Evolutionary conservation across 2,113 vertebrate species (phyloP), one percentile per base, ranked within the genome.

Genomic region (Sarotherodon lohbergeri): DNA sequence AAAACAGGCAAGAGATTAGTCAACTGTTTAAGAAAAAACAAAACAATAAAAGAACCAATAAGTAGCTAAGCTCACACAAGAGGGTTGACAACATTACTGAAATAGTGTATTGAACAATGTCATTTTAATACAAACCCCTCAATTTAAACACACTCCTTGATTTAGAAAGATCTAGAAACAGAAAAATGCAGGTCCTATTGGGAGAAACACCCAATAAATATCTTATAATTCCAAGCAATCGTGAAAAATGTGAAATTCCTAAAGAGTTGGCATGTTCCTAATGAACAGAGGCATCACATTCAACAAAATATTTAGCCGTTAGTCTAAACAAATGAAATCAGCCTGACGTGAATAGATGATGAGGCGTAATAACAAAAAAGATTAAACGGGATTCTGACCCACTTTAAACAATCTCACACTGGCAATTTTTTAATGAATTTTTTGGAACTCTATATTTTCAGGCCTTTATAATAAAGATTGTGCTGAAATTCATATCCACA

Each of bases 351-450:
- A 24, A 46, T 32, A 68, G 7, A 48, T 54, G 48, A 88, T 81
- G 24, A 88, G 10, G 57, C 2, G 4, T 32, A 83, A 71, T 4
- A 14, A 22, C 39, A 50, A 86, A 27, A 59, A 56, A 11, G 4
- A 24, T 32, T 9, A 2, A 79, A 90, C 24, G 4, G 34, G 73
- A 81, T n/a, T 55, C 78, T 83, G 10, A 85, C 14, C 5, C 13
- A 24, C 85, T 32, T 54, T 14, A 88, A 88, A 87, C 80, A 92
- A 93, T 92, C 88, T 94, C 82, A 90, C 34, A 22, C 52, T 78
- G 83, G 88, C 86, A 61, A 14, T 14, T 48, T 56, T 32, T n/a
- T 73, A 63, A 83, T 57, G 3, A 24, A 71, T 9, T 56, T 9
- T 41, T 17, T 8, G 17, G 11, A 66, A 63, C 4, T 83, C 17